Evolutionary conservation across 2,888 invertebrate species (phyloP).

Genomic region (Erebia ligea): DNA sequence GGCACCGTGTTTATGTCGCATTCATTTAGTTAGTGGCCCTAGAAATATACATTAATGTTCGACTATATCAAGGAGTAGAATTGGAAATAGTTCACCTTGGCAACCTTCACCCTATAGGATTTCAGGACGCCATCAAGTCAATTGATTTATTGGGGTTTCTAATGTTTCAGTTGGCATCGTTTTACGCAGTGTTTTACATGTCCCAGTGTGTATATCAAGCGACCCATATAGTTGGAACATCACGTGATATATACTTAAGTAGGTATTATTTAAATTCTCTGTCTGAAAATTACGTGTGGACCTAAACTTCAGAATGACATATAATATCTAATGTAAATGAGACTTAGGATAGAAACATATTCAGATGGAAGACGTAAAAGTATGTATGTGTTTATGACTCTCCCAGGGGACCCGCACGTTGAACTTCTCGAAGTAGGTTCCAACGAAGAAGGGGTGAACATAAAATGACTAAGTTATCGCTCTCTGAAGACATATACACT

Average conservation of each 20-base stretch:
- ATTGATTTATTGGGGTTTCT: no score
- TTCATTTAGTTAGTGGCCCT: conserved; percentile 1
- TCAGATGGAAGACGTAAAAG: conserved; percentile 72
- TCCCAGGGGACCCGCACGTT: conserved; percentile 71
- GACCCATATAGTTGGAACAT: no score
- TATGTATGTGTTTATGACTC: conserved; percentile 75
- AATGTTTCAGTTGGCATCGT: no score
- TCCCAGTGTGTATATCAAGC: no score
- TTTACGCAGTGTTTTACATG: no score
- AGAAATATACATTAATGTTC: neutral
- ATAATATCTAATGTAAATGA: conserved; percentile 31
- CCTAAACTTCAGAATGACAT: conserved; percentile 25
- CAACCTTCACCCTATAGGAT: no score
- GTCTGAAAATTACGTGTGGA: conserved; percentile 13
- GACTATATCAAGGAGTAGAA: neutral
- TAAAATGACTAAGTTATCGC: conserved; percentile 82
- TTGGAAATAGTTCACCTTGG: no score
- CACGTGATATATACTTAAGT: no score
- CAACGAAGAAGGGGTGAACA: conserved; percentile 71
- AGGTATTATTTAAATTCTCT: neutral
- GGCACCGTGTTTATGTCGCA: conserved; percentile 14
- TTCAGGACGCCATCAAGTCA: no score
- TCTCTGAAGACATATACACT: conserved; percentile 78
- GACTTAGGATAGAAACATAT: conserved; percentile 58
- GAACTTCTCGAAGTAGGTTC: conserved; percentile 71